Evolutionary conservation across 2,888 invertebrate genomes (phyloP).

Genomic region (Hypercompe scribonia): DNA sequence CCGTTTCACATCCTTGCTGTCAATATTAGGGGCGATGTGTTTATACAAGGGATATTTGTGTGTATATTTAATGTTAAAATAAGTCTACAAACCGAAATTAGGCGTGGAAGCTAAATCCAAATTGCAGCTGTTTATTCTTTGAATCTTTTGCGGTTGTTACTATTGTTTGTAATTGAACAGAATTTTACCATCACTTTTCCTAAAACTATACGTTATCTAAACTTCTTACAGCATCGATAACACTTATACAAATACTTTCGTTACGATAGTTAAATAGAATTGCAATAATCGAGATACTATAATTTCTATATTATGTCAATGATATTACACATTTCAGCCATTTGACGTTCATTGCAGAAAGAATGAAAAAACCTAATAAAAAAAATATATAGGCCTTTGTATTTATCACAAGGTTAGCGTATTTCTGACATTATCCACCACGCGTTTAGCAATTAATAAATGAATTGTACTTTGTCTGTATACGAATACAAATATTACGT

Average conservation of each 20-base stretch:
- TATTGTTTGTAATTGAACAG: conserved; percentile 21
- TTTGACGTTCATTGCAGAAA: no score
- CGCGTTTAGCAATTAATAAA: neutral
- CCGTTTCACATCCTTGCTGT: conserved; percentile 65
- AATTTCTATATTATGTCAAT: no score
- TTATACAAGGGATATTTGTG: conserved; percentile 83
- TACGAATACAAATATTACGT: neutral
- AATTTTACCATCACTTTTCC: neutral
- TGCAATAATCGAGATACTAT: no score
- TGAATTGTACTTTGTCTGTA: neutral
- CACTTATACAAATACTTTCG: no score
- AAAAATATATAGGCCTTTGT: no score
- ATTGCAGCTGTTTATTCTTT: conserved; percentile 80
- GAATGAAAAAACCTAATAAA: no score
- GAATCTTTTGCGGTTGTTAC: conserved; percentile 46
- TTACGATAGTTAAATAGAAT: no score
- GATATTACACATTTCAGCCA: no score
- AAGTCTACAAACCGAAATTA: conserved; percentile 84
- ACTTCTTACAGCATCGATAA: no score
- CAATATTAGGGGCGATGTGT: conserved; percentile 82
- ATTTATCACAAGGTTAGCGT: no score
- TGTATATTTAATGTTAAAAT: conserved; percentile 85
- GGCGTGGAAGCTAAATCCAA: conserved; percentile 83
- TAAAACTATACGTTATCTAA: neutral
- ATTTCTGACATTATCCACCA: no score